phyloP scores from a whole-genome alignment of 2,113 vertebrate genomes.

The Mesocricetus auratus region DNA sequence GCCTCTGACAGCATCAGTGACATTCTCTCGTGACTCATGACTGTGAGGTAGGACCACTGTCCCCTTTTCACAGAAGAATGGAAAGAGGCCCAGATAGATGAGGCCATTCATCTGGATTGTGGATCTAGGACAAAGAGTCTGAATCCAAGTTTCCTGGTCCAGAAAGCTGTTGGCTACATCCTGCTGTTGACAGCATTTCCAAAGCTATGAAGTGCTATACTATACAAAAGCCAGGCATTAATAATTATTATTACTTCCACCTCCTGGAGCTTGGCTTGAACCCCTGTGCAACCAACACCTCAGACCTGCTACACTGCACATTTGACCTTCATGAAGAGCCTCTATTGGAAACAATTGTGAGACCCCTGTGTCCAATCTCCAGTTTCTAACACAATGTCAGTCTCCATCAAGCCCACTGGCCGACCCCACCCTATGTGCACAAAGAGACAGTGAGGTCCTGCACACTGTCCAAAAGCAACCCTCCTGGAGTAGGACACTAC shows the following conservation, averaged over 20 bases:
- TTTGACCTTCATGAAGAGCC: rapidly evolving
- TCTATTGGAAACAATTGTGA: rapidly evolving
- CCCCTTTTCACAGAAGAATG: neutral
- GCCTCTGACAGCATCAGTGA: rapidly evolving
- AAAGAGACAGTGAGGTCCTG: neutral
- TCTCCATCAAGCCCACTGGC: neutral
- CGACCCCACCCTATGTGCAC: neutral
- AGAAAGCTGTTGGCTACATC: neutral
- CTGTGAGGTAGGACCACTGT: neutral
- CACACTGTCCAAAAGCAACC: rapidly evolving
- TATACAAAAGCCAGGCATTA: slow-evolving; percentile 21
- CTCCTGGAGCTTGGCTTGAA: slow-evolving; percentile 3
- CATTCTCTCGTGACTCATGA: neutral
- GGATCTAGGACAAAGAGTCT: neutral
- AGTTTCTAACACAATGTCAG: neutral
- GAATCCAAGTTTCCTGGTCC: neutral
- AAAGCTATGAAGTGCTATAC: slow-evolving; percentile 53
- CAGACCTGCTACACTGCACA: neutral
- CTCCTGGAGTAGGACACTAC: rapidly evolving
- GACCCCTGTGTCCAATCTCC: neutral
- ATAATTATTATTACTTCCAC: slow-evolving; percentile 53
- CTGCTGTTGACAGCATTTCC: slow-evolving; percentile 53
- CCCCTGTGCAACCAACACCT: rapidly evolving
- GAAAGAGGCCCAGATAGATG: neutral
- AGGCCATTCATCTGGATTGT: neutral